phyloP scores from a whole-genome alignment of 2,888 invertebrate genomes.

The Phlogophora meticulosa region DNA sequence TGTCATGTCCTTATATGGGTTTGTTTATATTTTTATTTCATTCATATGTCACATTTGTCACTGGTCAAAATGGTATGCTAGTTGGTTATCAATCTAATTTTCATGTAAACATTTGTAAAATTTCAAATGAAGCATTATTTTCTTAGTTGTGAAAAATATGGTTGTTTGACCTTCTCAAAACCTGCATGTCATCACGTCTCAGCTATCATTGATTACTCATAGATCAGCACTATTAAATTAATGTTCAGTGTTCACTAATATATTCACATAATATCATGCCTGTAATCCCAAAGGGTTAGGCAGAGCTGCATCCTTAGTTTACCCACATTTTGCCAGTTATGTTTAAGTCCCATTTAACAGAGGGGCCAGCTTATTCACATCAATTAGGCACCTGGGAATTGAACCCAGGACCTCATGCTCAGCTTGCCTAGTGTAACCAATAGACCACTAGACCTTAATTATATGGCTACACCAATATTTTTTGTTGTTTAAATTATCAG shows the following conservation, averaged over 20 bases:
- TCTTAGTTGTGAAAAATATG: neutral
- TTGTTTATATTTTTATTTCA: constrained; percentile 39
- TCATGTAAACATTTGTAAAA: neutral
- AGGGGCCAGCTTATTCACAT: no score
- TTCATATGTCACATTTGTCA: constrained; percentile 15
- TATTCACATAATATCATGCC: no score
- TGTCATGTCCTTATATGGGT: constrained; percentile 1
- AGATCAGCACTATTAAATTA: neutral
- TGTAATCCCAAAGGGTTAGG: no score
- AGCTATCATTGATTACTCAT: neutral
- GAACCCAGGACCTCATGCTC: no score
- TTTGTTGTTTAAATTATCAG: neutral
- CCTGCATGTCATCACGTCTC: constrained; percentile 42
- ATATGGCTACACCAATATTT: neutral
- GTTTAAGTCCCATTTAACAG: no score
- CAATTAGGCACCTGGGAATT: no score
- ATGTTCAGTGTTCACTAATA: neutral
- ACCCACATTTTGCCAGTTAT: no score
- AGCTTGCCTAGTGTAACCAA: no score
- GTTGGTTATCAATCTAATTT: neutral
- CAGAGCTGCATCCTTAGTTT: no score
- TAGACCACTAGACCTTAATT: no score
- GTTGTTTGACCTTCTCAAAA: constrained; percentile 10
- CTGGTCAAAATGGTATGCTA: neutral
- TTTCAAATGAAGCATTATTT: neutral